A percentile compares a stretch with the other conserved stretches of the same genome.
Evolutionary conservation across 2,888 invertebrate species (phyloP).

Genomic region (Panopea generosa): DNA sequence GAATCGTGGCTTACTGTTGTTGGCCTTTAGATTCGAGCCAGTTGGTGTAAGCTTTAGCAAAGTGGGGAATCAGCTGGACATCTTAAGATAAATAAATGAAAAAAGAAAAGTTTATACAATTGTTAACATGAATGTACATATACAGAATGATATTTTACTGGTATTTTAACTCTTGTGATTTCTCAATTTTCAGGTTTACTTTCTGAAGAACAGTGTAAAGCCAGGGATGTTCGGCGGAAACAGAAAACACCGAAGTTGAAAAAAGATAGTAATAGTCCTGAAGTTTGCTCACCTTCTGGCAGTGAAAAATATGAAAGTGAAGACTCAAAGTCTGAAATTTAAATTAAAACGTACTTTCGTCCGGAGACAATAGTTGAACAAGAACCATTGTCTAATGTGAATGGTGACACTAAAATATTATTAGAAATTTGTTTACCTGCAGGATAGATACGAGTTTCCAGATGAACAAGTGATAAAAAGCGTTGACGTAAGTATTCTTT

Average conservation of each 20-base stretch:
- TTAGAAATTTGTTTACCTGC: slow-evolving; percentile 98
- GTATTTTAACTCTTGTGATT: too few relatives aligned
- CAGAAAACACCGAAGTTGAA: slow-evolving; percentile 68
- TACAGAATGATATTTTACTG: too few relatives aligned
- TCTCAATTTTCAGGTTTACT: slow-evolving; percentile 91
- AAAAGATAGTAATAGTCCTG: slow-evolving; percentile 37
- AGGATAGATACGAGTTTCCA: slow-evolving; percentile 98
- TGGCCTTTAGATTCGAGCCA: too few relatives aligned
- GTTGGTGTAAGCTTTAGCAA: too few relatives aligned
- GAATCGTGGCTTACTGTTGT: too few relatives aligned
- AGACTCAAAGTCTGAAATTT: slow-evolving; percentile 49
- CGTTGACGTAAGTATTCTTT: slow-evolving; percentile 88
- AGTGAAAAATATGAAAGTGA: slow-evolving; percentile 44
- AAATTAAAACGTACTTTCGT: slow-evolving; percentile 44
- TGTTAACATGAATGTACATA: too few relatives aligned
- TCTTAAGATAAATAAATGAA: too few relatives aligned
- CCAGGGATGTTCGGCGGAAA: slow-evolving; percentile 90
- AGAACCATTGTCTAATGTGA: slow-evolving; percentile 86
- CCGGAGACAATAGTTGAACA: slow-evolving; percentile 61
- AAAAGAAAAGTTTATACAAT: too few relatives aligned
- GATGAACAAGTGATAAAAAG: slow-evolving; percentile 96
- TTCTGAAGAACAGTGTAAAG: slow-evolving; percentile 98
- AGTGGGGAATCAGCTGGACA: too few relatives aligned
- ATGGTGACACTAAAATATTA: slow-evolving; percentile 95
- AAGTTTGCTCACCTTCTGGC: slow-evolving; percentile 4